A percentile compares a stretch with the other conserved stretches of the same genome.
These are phyloP conservation scores for Peromyscus maniculatus DNA, from an alignment of 2,113 vertebrate genomes.

Conservation along the genomic window DNA sequence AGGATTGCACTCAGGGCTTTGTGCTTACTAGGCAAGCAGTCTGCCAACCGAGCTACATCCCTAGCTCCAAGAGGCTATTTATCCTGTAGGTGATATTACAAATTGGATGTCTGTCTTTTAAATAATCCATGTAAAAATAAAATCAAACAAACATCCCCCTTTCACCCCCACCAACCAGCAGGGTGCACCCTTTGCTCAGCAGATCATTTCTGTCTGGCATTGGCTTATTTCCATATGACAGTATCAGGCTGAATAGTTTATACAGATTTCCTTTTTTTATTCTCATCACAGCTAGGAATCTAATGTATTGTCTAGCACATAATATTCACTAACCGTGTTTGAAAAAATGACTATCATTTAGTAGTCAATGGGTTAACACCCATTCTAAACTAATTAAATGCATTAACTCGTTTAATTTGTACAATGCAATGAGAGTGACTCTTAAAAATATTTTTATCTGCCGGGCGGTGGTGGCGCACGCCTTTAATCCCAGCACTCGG, in stretches of 20 bases:
- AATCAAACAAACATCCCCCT: background rate
- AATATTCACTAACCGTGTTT: constrained; percentile 1
- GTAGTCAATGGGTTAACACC: background rate
- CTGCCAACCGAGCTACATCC: background rate
- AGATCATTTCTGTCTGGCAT: background rate
- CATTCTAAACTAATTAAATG: constrained; percentile 1
- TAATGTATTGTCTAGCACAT: background rate
- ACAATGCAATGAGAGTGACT: background rate
- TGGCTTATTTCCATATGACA: background rate
- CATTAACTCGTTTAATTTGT: constrained; percentile 28
- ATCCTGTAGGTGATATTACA: background rate
- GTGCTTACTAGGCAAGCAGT: background rate
- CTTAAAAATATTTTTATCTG: background rate
- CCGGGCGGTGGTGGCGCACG: too few species aligned
- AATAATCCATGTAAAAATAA: background rate
- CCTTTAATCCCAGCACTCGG: too few species aligned
- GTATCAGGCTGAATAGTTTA: background rate
- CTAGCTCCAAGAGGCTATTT: background rate
- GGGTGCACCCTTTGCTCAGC: background rate
- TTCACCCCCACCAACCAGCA: constrained; percentile 42
- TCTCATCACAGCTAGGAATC: background rate
- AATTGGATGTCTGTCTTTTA: background rate
- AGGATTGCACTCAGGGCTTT: background rate
- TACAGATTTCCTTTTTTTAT: constrained; percentile 24
- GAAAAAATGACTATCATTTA: background rate